Conservation (phyloP, 2,888 invertebrate genomes). For the Eupithecia pulchellata region DNA sequence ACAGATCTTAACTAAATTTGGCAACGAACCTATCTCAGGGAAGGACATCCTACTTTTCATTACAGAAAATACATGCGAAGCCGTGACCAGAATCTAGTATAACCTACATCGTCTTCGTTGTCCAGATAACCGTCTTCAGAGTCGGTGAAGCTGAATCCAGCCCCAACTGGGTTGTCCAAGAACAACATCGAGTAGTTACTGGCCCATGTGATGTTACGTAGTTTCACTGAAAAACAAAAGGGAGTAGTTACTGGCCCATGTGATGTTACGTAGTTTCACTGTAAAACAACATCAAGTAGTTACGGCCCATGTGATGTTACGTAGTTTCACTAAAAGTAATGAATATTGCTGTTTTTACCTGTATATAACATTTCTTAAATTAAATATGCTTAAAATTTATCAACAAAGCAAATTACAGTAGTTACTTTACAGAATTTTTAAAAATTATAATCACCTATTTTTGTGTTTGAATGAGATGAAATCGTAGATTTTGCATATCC, state of each 20-base stretch:
- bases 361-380: no score
- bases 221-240: constrained; percentile 60
- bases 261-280: constrained; percentile 63
- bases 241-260: constrained; percentile 85
- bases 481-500: not conserved
- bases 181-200: constrained; percentile 84
- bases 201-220: constrained; percentile 78
- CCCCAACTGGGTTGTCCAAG: constrained; percentile 87
- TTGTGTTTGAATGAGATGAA: no score
- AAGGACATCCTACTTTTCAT: not conserved
- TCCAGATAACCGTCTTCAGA: constrained; percentile 81
- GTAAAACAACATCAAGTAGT: constrained; percentile 76
- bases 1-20: no score
- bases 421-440: no score
- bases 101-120: constrained; percentile 82
- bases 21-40: no score
- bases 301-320: constrained; percentile 79
- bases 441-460: no score
- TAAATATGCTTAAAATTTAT: no score
- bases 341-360: no score
- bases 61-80: not conserved
- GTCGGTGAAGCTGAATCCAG: constrained; percentile 86
- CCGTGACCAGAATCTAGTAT: not conserved
- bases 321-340: constrained; percentile 61
- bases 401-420: no score